phyloP scores from a whole-genome alignment of 2,888 invertebrate genomes.

The Rosalia funebris region DNA sequence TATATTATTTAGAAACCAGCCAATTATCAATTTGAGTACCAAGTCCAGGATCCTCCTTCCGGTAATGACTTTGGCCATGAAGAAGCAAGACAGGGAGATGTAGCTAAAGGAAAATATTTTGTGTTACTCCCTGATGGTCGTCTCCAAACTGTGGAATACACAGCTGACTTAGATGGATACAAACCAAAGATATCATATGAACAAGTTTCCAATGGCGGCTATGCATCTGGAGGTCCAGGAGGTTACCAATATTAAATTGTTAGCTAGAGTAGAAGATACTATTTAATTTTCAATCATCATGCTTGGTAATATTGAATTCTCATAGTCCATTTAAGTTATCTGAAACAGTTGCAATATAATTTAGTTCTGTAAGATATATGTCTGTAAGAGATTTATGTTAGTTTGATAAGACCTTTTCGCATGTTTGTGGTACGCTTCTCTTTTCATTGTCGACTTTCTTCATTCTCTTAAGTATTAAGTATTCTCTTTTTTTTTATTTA shows the following conservation, averaged over 20 bases:
- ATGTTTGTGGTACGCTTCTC: no score
- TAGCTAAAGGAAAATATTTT: conserved; percentile 75
- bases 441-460: no score
- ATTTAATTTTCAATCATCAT: conserved; percentile 7
- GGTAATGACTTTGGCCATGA: conserved; percentile 78
- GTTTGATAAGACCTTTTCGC: no score
- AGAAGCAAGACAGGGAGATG: conserved; percentile 73
- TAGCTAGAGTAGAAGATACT: conserved; percentile 15
- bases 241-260: conserved; percentile 55
- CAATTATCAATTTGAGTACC: conserved; percentile 75
- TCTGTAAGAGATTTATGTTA: no score
- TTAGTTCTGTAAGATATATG: no score
- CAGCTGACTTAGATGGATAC: conserved; percentile 73
- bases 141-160: conserved; percentile 74
- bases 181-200: conserved; percentile 74
- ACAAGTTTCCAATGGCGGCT: conserved; percentile 55
- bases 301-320: conserved; percentile 16
- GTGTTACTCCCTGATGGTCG: conserved; percentile 76
- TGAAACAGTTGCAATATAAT: no score
- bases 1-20: conserved; percentile 62
- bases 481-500: no score
- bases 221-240: conserved; percentile 51
- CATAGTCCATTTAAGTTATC: no score
- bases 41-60: conserved; percentile 71
- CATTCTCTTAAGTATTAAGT: no score